Evolutionary conservation across 2,888 invertebrate species (phyloP).

Genomic region (Cotesia congregata): DNA sequence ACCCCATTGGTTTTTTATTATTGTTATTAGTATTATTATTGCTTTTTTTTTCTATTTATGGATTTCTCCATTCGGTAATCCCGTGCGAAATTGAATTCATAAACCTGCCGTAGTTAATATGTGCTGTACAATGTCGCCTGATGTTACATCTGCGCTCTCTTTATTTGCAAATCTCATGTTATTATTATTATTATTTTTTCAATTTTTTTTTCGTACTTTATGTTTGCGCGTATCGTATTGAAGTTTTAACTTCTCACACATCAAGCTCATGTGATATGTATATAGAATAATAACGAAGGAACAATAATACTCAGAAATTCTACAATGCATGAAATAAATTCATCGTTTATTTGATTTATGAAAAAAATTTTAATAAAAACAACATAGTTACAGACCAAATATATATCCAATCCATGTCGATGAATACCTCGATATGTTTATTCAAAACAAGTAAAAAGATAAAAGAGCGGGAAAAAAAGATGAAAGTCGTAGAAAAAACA

Average conservation of each 20-base stretch:
- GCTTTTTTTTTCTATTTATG: slow-evolving; percentile 24
- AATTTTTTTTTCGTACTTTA: slow-evolving; percentile 4
- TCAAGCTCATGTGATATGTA: too few relatives aligned
- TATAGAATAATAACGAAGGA: too few relatives aligned
- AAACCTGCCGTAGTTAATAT: slow-evolving; percentile 41
- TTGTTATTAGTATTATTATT: slow-evolving; percentile 2
- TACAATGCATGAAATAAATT: too few relatives aligned
- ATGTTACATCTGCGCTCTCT: not conserved
- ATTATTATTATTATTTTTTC: slow-evolving; percentile 20
- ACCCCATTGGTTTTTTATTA: slow-evolving; percentile 16
- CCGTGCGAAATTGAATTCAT: slow-evolving; percentile 45
- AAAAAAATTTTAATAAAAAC: too few relatives aligned
- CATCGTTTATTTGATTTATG: too few relatives aligned
- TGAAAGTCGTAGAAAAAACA: not conserved
- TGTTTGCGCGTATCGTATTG: not conserved
- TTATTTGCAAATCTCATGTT: slow-evolving; percentile 8
- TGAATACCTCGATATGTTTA: not conserved
- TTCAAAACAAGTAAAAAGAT: not conserved
- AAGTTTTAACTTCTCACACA: not conserved
- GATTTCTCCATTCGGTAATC: slow-evolving; percentile 34
- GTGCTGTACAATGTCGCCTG: slow-evolving; percentile 15
- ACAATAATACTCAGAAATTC: too few relatives aligned
- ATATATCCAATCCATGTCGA: too few relatives aligned
- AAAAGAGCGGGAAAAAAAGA: not conserved
- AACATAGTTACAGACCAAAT: too few relatives aligned